phyloP scores from a whole-genome alignment of 2,797 vertebrate species.

The Typhlichthys eigenmanni region DNA sequence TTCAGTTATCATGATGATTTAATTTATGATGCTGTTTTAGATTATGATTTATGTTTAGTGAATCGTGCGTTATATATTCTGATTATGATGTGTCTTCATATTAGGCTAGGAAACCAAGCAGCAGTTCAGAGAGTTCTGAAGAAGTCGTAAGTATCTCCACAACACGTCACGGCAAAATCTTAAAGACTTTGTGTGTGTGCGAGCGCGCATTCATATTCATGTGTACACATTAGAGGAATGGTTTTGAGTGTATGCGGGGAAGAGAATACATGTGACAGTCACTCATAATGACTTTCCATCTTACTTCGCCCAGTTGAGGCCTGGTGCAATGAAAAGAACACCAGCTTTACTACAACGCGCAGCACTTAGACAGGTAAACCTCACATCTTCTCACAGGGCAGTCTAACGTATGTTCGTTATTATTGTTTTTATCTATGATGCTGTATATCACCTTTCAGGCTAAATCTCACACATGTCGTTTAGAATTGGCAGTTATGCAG shows the following conservation, averaged over 20 bases:
- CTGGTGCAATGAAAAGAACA: slow-evolving; percentile 31
- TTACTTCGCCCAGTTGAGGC: slow-evolving; percentile 42
- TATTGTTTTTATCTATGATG: neutral
- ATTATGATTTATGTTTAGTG: too few species aligned
- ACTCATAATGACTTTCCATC: neutral
- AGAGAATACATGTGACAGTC: too few species aligned
- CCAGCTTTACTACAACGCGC: slow-evolving; percentile 1
- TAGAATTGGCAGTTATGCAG: too few species aligned
- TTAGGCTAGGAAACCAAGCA: slow-evolving; percentile 62
- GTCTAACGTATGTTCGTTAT: neutral
- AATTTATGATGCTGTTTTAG: too few species aligned
- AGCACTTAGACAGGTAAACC: slow-evolving; percentile 54
- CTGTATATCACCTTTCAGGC: neutral
- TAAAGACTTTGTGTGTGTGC: neutral
- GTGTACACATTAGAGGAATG: neutral
- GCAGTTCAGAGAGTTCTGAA: slow-evolving; percentile 80
- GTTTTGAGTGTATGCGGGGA: neutral
- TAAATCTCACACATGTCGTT: neutral
- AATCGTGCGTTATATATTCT: too few species aligned
- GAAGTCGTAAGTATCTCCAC: slow-evolving; percentile 63
- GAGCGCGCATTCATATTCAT: neutral
- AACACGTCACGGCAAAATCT: too few species aligned
- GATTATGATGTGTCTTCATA: slow-evolving; percentile 17
- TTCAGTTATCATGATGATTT: too few species aligned
- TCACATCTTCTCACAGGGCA: neutral